Evolutionary conservation across 1,140 invertebrate species (phyloP).

Genomic region (Pteromalus puparum): DNA sequence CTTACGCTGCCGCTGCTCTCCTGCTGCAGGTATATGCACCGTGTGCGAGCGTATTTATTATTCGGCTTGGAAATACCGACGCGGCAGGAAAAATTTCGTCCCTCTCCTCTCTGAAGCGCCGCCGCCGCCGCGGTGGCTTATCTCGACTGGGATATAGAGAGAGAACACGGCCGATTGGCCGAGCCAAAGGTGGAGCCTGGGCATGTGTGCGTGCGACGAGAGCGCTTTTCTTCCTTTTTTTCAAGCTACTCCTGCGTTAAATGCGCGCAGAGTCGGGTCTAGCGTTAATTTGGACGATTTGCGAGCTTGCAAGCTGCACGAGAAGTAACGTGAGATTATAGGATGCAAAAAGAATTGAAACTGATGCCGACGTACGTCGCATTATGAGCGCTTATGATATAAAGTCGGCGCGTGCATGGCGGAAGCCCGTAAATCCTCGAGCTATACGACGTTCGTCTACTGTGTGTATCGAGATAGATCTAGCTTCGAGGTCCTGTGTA

Average conservation of each 20-base stretch:
- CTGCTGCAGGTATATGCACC: not conserved
- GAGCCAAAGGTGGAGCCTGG: slow-evolving; percentile 42
- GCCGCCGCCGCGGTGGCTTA: slow-evolving; percentile 25
- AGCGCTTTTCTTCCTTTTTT: not conserved
- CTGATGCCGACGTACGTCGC: too few relatives aligned
- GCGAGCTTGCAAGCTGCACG: too few relatives aligned
- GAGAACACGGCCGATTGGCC: slow-evolving; percentile 39
- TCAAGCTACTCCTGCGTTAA: too few relatives aligned
- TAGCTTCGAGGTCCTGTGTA: too few relatives aligned
- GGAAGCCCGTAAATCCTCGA: slow-evolving; percentile 32
- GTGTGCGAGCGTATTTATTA: slow-evolving; percentile 70
- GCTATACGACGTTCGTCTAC: not conserved
- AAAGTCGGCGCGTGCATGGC: not conserved
- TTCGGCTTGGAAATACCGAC: slow-evolving; percentile 74
- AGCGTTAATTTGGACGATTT: not conserved
- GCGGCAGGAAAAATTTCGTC: slow-evolving; percentile 67
- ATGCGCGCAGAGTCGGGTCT: too few relatives aligned
- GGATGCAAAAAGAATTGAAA: too few relatives aligned
- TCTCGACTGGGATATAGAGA: not conserved
- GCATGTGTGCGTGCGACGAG: too few relatives aligned
- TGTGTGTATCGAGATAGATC: too few relatives aligned
- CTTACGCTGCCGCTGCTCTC: not conserved
- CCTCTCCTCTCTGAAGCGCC: slow-evolving; percentile 35
- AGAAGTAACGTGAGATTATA: too few relatives aligned
- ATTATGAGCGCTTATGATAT: not conserved